A percentile compares a stretch with the other conserved stretches of the same genome.
Conservation (phyloP, 2,888 invertebrate species). For the Aphidius colemani region DNA sequence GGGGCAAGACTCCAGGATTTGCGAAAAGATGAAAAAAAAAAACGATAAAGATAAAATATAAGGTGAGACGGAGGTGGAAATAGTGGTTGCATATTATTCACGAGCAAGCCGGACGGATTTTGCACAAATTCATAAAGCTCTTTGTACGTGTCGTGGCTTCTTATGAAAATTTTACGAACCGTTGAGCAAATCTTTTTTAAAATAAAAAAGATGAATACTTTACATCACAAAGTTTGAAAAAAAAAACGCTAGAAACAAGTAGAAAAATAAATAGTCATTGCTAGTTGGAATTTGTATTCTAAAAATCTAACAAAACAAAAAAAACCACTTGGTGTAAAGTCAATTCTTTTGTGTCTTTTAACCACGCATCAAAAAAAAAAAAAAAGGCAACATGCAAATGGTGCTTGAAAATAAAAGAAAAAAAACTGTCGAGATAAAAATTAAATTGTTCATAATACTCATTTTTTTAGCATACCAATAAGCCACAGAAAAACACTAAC, state of each 20-base stretch:
- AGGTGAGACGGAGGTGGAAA: slow-evolving; percentile 29
- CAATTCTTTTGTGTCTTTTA: neutral
- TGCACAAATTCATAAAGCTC: slow-evolving; percentile 58
- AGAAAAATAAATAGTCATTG: no score
- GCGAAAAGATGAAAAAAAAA: no score
- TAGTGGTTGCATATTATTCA: slow-evolving; percentile 57
- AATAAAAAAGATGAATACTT: no score
- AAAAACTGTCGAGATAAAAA: neutral
- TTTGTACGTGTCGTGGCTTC: slow-evolving; percentile 52
- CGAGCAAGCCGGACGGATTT: slow-evolving; percentile 53
- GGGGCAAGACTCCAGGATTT: slow-evolving; percentile 30
- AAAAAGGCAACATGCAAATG: no score
- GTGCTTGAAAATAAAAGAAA: neutral
- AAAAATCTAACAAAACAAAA: neutral
- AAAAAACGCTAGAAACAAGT: no score
- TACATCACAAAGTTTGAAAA: no score
- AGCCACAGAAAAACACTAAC: neutral
- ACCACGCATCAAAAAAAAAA: no score
- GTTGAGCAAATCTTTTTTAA: slow-evolving; percentile 31
- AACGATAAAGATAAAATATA: no score
- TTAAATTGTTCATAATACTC: neutral
- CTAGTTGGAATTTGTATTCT: no score
- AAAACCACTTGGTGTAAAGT: neutral
- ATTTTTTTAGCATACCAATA: neutral
- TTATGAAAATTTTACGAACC: slow-evolving; percentile 55